Base-by-base conservation (phyloP, 2,797 vertebrate genomes). In the Tadarida brasiliensis region DNA sequence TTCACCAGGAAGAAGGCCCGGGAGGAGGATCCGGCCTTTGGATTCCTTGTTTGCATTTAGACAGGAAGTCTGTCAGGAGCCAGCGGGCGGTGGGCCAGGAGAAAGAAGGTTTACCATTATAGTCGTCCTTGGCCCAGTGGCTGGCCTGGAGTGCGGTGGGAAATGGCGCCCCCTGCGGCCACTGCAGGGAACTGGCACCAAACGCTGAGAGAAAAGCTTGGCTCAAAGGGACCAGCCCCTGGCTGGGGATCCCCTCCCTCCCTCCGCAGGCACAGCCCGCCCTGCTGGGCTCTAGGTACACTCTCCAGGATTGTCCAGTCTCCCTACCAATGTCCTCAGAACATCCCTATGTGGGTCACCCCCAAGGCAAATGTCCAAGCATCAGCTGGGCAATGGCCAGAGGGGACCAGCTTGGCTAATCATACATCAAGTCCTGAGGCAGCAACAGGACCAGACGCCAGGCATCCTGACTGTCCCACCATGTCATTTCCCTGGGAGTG, bases 1-100 rank as follows among this genome's bases (percentile, higher is more conserved):
- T 67, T 86, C 91, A 96, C 96, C 95, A 90, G 97, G 96, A 97
- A 97, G 93, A 91, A 96, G 67, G 73, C 39, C 28, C 5, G 8
- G 77, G 89, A 81, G 96, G 94, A 94, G 95, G 94, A 95, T 95
- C 97, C 47, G 65, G 89, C 80, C 87, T 95, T 73, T 67, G 65
- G 94, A 90, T 59, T 87, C 63, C 77, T 82, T 95, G 97, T 97
- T 96, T 97, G 94, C 81, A 0, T 76, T 95, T 28, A 71, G 92
- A 33, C 96, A 96, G 94, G 92, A 98, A 97, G 88, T 80, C 90
- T 47, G 63, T 73, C 35, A 26, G 49, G 90, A 84, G 94, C 87
- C 88, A 35, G 82, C 35, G 9, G 74, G 87, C 39, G 7, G 67
- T 9, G 0, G 87, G 92, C 83, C 59, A 5, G 65, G 33, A 84